Evolutionary conservation across 1,140 invertebrate species (phyloP), one percentile per base, ranked within the genome.

Genomic region (Drosophila baimaii): DNA sequence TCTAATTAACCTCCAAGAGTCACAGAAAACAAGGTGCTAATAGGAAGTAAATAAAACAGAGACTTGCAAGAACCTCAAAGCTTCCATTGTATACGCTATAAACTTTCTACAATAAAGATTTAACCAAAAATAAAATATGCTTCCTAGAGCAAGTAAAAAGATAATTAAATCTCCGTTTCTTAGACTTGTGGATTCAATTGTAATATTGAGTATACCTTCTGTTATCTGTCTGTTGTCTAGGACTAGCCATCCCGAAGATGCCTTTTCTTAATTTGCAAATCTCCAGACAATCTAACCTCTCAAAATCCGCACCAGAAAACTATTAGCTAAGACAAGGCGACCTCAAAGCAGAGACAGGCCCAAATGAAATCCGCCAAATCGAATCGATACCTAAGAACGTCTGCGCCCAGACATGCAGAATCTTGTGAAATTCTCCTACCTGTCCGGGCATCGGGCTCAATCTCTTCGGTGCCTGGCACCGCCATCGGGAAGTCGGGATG

Each of bases 401-500:
- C 65, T 64, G 12, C 46, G 17, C 57, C 66, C 56, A 82, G 51
- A 59, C 54, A 73, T 64, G 76, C 76, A 58, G 79, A 73, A 68
- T 70, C 76, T 88, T 77, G 83, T 88, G 83, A 88, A 88, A 88
- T 76, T 51, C 58, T 41, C 62, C 31, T 72, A 73, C 51, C 70
- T 81, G 72, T 66, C 62, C 62, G 33, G 19, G 23, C 15, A 33
- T 10, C 49, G 29, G 29, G 33, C 55, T 39, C 25, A 70, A 63
- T 77, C 27, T 52, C n/a, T n/a, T n/a, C 52, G 9, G 77, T 78
- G 70, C 64, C 81, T 55, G 69, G 54, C 56, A 84, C 75, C 33
- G 27, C 31, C 46, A 23, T 21, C 19, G 19, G 25, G 33, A 41
- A n/a, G n/a, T n/a, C n/a, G 13, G 44, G 27, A 74, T 88, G 81